Evolutionary conservation across 2,797 vertebrate genomes (phyloP).

Genomic region (Hypotaenidia philippensis): DNA sequence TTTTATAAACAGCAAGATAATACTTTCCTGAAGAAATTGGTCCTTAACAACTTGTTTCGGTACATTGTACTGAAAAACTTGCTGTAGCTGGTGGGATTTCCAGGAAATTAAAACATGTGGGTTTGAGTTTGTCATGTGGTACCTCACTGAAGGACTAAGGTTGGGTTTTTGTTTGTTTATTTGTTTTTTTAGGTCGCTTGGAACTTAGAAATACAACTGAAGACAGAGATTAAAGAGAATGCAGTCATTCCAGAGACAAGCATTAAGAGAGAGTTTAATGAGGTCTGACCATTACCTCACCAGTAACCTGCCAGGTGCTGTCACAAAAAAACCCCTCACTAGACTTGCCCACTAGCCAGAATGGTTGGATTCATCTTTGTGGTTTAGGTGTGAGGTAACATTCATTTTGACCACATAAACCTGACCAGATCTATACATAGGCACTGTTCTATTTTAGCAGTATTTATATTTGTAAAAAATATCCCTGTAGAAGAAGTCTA

Average conservation of each 20-base stretch:
- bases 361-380: background rate
- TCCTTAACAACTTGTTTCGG: background rate
- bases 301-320: background rate
- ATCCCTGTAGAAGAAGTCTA: background rate
- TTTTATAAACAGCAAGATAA: background rate
- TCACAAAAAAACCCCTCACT: background rate
- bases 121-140: background rate
- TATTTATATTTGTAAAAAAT: background rate
- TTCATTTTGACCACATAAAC: background rate
- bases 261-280: slow-evolving; percentile 1
- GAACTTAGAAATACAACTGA: background rate
- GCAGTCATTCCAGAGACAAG: background rate
- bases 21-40: background rate
- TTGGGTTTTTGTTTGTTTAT: background rate
- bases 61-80: background rate
- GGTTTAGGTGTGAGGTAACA: background rate
- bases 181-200: background rate
- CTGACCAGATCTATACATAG: background rate
- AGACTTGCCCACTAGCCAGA: background rate
- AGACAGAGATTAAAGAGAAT: background rate
- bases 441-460: background rate
- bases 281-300: background rate
- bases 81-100: background rate
- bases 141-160: background rate
- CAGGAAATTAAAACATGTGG: background rate